Evolutionary conservation across 2,888 invertebrate species (phyloP), one percentile per base, ranked within the genome.

Genomic region (Acleris literana): DNA sequence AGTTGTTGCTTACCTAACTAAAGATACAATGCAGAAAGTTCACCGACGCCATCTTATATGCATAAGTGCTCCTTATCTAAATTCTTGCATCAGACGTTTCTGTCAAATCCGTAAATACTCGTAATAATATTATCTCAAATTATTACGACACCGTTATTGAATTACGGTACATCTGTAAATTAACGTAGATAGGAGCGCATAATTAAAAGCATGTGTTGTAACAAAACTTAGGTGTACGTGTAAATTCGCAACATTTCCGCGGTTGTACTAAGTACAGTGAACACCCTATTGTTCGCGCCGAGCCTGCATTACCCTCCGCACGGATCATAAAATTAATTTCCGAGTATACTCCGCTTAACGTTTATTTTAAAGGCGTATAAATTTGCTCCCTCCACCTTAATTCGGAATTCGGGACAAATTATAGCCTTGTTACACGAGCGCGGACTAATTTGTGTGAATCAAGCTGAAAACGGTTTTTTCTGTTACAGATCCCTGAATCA

Each of bases 311-410:
- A 55, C 68, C 69, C 68, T 65, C 65, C 71, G 68, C 69, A 70
- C 68, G 76, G 73, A 69, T 73, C 75, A 74, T 73, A 76, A 81
- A 76, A 81, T 79, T 76, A 78, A 79, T 82, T 79, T 79, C 72
- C 76, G 72, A 69, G 69, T 64, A 48, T 61, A 64, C 55, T 59
- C 52, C 49, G 54, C 61, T 64, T 61, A 64, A 48, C 60, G 56
- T 61, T 68, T 64, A 68, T 68, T 64, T 64, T 61, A 60, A 64
- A 71, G 68, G 64, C 63, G 68, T 63, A 69, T 71, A 68, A 69
- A 64, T 71, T 61, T 71, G 68, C 70, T 68, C 53, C 63, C 57
- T 69, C 64, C 64, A 58, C 70, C 65, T 69, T 67, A 72, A 74
- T 72, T 71, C 70, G 71, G 73, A 71, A 76, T 73, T 69, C 52